Percentiles rank a stretch among this genome's conserved stretches.
Conservation (phyloP, 2,888 invertebrate species). For the Panopea generosa region DNA sequence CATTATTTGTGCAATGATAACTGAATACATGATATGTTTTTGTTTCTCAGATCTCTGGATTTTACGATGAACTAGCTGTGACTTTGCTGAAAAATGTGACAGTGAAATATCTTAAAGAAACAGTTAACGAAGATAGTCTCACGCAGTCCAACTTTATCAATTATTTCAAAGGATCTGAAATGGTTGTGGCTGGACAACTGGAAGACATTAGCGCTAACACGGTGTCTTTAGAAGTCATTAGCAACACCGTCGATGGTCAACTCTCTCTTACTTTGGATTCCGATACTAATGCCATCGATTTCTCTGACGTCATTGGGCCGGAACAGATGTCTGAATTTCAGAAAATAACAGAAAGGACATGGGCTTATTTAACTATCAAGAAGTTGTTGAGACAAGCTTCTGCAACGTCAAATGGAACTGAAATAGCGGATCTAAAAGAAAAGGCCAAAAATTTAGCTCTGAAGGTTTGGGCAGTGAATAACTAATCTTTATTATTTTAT, state of each 20-base stretch:
- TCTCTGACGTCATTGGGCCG: conserved; percentile 10
- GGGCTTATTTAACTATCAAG: conserved; percentile 78
- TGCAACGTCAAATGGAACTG: conserved; percentile 24
- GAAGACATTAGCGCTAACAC: conserved; percentile 22
- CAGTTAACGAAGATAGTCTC: conserved; percentile 73
- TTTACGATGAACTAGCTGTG: conserved; percentile 88
- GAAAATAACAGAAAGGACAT: conserved; percentile 68
- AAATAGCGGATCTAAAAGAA: conserved; percentile 57
- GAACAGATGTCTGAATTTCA: conserved; percentile 26
- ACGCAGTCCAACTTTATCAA: conserved; percentile 61
- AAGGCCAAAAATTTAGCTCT: conserved; percentile 70
- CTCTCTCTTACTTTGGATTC: conserved; percentile 23
- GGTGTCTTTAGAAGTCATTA: conserved; percentile 40
- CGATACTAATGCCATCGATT: conserved; percentile 2
- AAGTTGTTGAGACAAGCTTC: conserved; percentile 67
- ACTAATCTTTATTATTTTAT: too few species aligned
- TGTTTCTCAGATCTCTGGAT: too few species aligned
- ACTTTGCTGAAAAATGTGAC: conserved; percentile 89
- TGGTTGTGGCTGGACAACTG: conserved; percentile 64
- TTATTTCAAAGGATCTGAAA: conserved; percentile 62
- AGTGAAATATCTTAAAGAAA: conserved; percentile 87
- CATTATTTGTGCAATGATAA: too few species aligned
- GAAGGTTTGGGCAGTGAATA: conserved; percentile 73
- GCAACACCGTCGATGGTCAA: conserved; percentile 34
- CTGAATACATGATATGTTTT: too few species aligned